Percentiles rank a stretch among this genome's conserved stretches.
Evolutionary conservation across 2,888 invertebrate species (phyloP).

Genomic region (Protodeltote pygarga): DNA sequence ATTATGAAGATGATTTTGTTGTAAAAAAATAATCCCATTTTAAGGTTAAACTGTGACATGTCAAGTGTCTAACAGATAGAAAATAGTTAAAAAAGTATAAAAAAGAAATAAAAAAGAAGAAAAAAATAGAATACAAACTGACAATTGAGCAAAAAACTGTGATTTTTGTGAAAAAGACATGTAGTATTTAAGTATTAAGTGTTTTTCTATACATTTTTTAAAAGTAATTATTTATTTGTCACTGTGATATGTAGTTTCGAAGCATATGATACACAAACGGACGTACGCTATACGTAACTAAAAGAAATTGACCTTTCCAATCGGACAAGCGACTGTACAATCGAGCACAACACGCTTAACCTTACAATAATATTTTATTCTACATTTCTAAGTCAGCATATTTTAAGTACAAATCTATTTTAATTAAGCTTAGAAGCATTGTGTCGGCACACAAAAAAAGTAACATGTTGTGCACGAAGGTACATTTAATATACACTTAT

Average conservation of each 20-base stretch:
- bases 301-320: conserved; percentile 50
- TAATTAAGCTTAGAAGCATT: conserved; percentile 70
- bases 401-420: conserved; percentile 66
- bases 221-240: conserved; percentile 85
- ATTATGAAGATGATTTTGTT: background rate
- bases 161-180: conserved; percentile 59
- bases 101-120: conserved; percentile 23
- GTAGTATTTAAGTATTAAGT: conserved; percentile 43
- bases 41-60: conserved; percentile 31
- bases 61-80: conserved; percentile 40
- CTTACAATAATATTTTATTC: conserved; percentile 50
- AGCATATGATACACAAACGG: conserved; percentile 56
- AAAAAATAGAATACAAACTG: conserved; percentile 37
- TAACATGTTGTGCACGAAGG: conserved; percentile 70
- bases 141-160: conserved; percentile 56
- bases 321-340: conserved; percentile 66
- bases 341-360: conserved; percentile 62
- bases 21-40: conserved; percentile 17
- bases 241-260: conserved; percentile 78
- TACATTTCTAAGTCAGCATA: conserved; percentile 55
- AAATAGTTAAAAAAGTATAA: conserved; percentile 31
- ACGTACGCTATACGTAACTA: conserved; percentile 43
- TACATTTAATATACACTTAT: conserved; percentile 53
- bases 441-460: conserved; percentile 68
- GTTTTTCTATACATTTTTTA: conserved; percentile 36